phyloP scores from a whole-genome alignment of 1,140 invertebrate genomes.

The Nebria ingens region DNA sequence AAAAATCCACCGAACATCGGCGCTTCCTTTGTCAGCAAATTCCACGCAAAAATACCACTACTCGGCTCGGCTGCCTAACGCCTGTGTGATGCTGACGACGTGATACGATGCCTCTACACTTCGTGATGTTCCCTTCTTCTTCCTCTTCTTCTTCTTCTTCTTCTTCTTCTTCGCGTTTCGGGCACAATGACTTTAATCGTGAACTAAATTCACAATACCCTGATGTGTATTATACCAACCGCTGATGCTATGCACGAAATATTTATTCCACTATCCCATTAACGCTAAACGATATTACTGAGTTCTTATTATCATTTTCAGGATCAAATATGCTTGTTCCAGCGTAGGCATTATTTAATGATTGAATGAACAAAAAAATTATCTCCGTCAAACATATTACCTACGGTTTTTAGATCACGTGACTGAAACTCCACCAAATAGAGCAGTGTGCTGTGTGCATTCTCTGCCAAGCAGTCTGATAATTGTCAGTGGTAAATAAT shows the following conservation, averaged over 20 bases:
- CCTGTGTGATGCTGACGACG: not conserved
- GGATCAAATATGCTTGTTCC: too few species aligned
- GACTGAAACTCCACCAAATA: too few species aligned
- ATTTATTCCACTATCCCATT: not conserved
- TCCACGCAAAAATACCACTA: not conserved
- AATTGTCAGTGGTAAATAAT: not conserved
- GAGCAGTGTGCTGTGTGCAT: too few species aligned
- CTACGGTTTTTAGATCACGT: too few species aligned
- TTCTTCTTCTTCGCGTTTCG: too few species aligned
- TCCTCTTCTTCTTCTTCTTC: too few species aligned
- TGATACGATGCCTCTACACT: not conserved
- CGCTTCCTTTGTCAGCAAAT: conserved; percentile 4
- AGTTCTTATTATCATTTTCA: too few species aligned
- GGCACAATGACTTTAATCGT: conserved; percentile 10
- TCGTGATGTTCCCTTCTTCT: not conserved
- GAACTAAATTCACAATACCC: conserved; percentile 11
- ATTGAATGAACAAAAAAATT: not conserved
- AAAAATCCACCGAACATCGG: conserved; percentile 6
- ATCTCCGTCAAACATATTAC: too few species aligned
- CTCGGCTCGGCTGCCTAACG: not conserved
- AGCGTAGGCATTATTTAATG: too few species aligned
- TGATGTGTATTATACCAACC: not conserved
- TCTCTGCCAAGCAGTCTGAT: too few species aligned
- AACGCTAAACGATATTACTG: conserved; percentile 1
- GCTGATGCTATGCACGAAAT: not conserved